Evolutionary conservation across 2,888 invertebrate species (phyloP).

Genomic region (Heteromurus nitidus): DNA sequence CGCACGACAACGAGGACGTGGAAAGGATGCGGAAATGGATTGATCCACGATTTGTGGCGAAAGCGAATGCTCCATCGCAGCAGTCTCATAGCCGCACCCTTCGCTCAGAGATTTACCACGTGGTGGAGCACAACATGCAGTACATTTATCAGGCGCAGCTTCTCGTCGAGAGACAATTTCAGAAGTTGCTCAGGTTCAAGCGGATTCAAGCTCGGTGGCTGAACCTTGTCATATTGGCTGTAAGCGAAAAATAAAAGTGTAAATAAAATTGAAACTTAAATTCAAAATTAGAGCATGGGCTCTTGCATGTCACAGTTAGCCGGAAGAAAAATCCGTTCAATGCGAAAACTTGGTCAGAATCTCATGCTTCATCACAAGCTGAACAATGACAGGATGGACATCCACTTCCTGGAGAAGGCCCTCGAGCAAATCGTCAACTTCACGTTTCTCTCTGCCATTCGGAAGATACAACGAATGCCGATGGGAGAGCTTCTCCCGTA

Average conservation of each 20-base stretch:
- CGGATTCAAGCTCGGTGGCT: conserved; percentile 35
- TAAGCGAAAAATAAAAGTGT: too few relatives aligned
- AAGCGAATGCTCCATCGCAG: conserved; percentile 25
- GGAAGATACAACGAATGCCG: conserved; percentile 31
- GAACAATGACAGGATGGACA: conserved; percentile 26
- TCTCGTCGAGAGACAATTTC: conserved; percentile 17
- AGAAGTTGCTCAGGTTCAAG: conserved; percentile 16
- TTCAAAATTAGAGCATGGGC: too few relatives aligned
- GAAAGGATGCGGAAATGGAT: not conserved
- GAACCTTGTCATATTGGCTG: not conserved
- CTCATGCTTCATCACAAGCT: conserved; percentile 5
- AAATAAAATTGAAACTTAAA: too few relatives aligned
- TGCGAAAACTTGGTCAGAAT: not conserved
- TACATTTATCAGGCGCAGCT: conserved; percentile 29
- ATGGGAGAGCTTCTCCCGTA: conserved; percentile 20
- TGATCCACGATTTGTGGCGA: conserved; percentile 22
- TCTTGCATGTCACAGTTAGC: too few relatives aligned
- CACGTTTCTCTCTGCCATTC: conserved; percentile 15
- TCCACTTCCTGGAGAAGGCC: conserved; percentile 13
- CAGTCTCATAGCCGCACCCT: conserved; percentile 17
- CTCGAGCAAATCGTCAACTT: conserved; percentile 37
- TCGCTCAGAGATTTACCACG: conserved; percentile 28
- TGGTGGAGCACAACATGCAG: conserved; percentile 27
- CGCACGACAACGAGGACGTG: not conserved
- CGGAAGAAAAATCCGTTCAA: not conserved